These are phyloP conservation scores for Musca vetustissima DNA, from an alignment of 1,140 invertebrate species.

Conservation along the genomic window DNA sequence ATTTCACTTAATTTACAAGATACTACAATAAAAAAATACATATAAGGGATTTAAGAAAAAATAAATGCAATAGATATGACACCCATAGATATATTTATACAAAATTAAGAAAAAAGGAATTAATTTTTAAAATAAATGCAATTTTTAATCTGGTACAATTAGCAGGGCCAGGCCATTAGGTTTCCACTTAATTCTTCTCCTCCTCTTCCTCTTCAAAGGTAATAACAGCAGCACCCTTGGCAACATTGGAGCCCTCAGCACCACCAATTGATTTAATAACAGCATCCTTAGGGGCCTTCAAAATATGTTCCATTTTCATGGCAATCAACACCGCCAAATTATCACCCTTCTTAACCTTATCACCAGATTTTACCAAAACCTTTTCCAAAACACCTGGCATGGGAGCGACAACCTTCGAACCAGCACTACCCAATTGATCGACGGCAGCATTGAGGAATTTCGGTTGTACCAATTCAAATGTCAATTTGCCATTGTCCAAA, in stretches of 20 bases:
- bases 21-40: too few species aligned
- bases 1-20: too few species aligned
- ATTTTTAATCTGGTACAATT: conserved; percentile 34
- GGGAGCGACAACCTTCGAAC: conserved; percentile 64
- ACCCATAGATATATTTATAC: conserved; percentile 45
- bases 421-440: conserved; percentile 43
- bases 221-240: conserved; percentile 70
- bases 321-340: conserved; percentile 83
- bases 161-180: background rate
- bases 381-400: conserved; percentile 97
- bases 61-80: conserved; percentile 12
- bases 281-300: conserved; percentile 77
- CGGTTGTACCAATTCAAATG: conserved; percentile 49
- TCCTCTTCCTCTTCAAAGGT: conserved; percentile 56
- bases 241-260: conserved; percentile 78
- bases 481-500: conserved; percentile 54
- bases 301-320: conserved; percentile 99
- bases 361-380: conserved; percentile 78
- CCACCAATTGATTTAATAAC: conserved; percentile 73
- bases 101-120: conserved; percentile 14
- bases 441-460: conserved; percentile 56
- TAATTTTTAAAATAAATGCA: conserved; percentile 39
- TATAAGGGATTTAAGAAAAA: too few species aligned
- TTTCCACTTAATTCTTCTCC: background rate
- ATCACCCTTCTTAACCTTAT: conserved; percentile 74